Percentiles rank a stretch among this genome's conserved stretches.
Conservation (phyloP, 2,113 vertebrate species). For the Proterorhinus semilunaris region DNA sequence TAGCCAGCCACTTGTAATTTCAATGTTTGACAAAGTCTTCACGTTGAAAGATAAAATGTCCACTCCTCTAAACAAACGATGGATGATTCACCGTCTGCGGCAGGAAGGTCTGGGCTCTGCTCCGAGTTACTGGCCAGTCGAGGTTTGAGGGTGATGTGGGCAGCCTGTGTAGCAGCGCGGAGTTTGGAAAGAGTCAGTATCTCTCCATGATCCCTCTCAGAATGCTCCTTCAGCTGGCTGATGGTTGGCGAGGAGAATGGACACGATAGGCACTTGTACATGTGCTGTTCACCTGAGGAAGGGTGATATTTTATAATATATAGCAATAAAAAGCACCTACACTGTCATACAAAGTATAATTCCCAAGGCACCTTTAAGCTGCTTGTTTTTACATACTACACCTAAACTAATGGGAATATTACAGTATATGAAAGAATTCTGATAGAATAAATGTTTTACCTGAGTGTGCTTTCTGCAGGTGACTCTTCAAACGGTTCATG, state of each 20-base stretch:
- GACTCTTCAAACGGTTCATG: conserved; percentile 94
- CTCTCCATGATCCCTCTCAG: conserved; percentile 92
- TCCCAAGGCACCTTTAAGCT: neutral
- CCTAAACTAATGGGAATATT: too few species aligned
- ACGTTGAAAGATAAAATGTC: too few species aligned
- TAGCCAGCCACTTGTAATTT: too few species aligned
- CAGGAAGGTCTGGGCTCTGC: conserved; percentile 27
- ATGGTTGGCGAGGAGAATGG: conserved; percentile 95
- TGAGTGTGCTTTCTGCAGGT: conserved; percentile 93
- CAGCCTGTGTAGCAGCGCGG: conserved; percentile 83
- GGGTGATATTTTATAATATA: neutral
- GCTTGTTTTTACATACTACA: too few species aligned
- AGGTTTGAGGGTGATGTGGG: conserved; percentile 80
- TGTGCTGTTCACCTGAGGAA: conserved; percentile 90
- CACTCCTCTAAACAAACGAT: neutral
- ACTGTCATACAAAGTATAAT: too few species aligned
- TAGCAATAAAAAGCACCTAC: neutral
- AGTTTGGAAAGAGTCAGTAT: conserved; percentile 89
- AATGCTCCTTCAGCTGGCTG: conserved; percentile 97
- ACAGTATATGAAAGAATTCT: too few species aligned
- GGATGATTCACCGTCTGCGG: conserved; percentile 59
- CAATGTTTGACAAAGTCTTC: too few species aligned
- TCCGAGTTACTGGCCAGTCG: conserved; percentile 41
- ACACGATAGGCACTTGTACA: conserved; percentile 95
- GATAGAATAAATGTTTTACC: conserved; percentile 72